Evolutionary conservation across 2,113 vertebrate genomes (phyloP).

Genomic region (Sylvietta virens): DNA sequence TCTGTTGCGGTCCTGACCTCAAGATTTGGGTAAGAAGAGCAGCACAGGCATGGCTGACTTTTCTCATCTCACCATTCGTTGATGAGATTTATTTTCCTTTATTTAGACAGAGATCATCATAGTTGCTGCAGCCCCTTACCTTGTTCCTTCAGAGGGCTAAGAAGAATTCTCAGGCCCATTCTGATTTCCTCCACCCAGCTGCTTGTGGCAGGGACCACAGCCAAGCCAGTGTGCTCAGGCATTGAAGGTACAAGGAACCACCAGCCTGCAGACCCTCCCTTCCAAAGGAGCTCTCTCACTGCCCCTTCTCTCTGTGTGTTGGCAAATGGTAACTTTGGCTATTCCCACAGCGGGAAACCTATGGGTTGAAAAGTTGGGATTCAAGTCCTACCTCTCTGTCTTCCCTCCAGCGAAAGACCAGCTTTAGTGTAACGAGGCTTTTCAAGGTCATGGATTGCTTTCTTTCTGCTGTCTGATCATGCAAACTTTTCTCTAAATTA

Average conservation of each 20-base stretch:
- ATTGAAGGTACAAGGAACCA: not conserved
- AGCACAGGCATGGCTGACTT: not conserved
- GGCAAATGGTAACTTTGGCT: not conserved
- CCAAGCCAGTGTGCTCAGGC: not conserved
- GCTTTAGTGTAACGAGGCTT: not conserved
- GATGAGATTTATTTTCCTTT: not conserved
- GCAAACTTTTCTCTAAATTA: not conserved
- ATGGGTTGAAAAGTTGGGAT: not conserved
- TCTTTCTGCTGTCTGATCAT: not conserved
- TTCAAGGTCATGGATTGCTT: not conserved
- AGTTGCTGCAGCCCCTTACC: not conserved
- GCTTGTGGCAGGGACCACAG: not conserved
- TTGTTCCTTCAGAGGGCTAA: not conserved
- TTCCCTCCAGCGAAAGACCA: not conserved
- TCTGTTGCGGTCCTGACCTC: not conserved
- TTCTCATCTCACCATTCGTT: not conserved
- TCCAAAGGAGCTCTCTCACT: not conserved
- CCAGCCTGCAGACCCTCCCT: not conserved
- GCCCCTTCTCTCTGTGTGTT: accelerated
- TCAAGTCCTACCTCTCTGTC: not conserved
- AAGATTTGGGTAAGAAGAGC: not conserved
- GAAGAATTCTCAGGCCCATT: not conserved
- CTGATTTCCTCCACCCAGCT: not conserved
- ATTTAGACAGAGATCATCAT: not conserved
- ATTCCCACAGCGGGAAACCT: not conserved